Evolutionary conservation across 1,140 invertebrate genomes (phyloP).

Genomic region (Drosophila kurseongensis): DNA sequence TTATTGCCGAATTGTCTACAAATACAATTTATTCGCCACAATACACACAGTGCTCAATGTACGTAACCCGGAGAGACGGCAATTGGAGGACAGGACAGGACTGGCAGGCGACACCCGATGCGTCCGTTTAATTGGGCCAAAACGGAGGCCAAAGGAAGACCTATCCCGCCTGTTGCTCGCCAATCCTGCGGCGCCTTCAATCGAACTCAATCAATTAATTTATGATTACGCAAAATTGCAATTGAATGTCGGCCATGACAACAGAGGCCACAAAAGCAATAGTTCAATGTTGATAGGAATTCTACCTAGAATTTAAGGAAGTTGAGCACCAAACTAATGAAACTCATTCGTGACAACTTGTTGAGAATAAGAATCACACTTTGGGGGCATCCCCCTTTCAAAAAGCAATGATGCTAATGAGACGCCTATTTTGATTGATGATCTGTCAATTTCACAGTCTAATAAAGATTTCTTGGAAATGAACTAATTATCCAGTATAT

Average conservation of each 20-base stretch:
- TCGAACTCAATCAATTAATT: slow-evolving; percentile 74
- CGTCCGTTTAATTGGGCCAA: slow-evolving; percentile 39
- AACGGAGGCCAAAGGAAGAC: slow-evolving; percentile 12
- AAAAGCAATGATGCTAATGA: not conserved
- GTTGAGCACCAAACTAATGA: not conserved
- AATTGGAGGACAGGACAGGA: slow-evolving; percentile 10
- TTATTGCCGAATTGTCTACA: slow-evolving; percentile 81
- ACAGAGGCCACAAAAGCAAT: not conserved
- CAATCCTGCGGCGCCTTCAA: slow-evolving; percentile 62
- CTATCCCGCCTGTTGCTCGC: slow-evolving; percentile 23
- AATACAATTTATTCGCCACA: slow-evolving; percentile 73
- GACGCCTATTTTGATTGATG: not conserved
- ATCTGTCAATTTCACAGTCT: not conserved
- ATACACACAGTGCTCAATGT: slow-evolving; percentile 40
- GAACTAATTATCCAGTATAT: not conserved
- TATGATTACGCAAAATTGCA: slow-evolving; percentile 65
- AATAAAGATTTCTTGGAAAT: not conserved
- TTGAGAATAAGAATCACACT: not conserved
- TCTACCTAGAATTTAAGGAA: not conserved
- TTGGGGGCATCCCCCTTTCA: not conserved
- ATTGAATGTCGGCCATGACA: slow-evolving; percentile 18
- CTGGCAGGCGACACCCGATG: slow-evolving; percentile 37
- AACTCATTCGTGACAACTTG: not conserved
- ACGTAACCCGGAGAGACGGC: slow-evolving; percentile 23
- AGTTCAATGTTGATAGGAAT: not conserved